Conservation (phyloP, 2,888 invertebrate genomes). For the Schizaphis graminum region DNA sequence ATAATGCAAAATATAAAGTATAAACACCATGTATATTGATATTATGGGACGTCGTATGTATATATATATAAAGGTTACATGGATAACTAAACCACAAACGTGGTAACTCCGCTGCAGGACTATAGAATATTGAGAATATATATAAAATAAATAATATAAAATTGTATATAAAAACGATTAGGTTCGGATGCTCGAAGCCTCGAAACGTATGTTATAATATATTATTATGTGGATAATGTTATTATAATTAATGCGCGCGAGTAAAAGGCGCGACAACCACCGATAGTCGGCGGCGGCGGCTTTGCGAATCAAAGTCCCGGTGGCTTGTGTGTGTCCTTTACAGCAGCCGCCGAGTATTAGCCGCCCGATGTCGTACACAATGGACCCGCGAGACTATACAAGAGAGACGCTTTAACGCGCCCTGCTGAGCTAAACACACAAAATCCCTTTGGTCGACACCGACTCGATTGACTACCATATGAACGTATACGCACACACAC, state of each 20-base stretch:
- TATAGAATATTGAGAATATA: neutral
- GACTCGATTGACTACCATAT: constrained; percentile 29
- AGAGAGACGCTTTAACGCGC: constrained; percentile 21
- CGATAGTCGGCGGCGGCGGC: neutral
- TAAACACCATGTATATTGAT: neutral
- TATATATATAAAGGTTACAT: neutral
- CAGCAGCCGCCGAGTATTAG: neutral
- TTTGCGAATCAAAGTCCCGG: constrained; percentile 1
- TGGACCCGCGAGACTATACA: neutral
- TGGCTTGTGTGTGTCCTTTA: constrained; percentile 7
- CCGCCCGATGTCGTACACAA: neutral
- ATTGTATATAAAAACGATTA: neutral
- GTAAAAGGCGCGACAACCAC: neutral
- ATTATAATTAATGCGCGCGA: neutral
- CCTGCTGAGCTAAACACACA: constrained; percentile 61
- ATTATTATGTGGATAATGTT: neutral
- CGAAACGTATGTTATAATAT: neutral
- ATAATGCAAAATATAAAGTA: neutral
- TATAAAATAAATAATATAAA: neutral
- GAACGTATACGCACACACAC: no score
- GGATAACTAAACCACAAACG: neutral
- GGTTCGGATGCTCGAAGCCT: neutral
- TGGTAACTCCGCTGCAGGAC: neutral
- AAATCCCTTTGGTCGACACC: constrained; percentile 57
- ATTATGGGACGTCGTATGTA: no score